These are phyloP conservation scores for Shargacucullia verbasci DNA, from an alignment of 2,888 invertebrate genomes.

Conservation along the genomic window DNA sequence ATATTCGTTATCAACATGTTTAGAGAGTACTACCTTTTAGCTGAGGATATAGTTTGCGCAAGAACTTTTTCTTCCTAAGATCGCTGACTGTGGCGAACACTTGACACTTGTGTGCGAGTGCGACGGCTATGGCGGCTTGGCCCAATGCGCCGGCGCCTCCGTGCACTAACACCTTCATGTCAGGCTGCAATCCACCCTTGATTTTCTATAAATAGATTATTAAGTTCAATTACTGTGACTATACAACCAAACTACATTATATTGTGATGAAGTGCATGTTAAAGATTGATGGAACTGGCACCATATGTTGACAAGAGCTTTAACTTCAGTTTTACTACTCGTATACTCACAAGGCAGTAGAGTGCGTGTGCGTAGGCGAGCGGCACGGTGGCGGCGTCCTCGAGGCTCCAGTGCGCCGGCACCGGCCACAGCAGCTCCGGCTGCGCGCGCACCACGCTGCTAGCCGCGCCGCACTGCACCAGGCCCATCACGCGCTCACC, in stretches of 20 bases:
- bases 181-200: conserved; percentile 7
- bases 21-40: conserved; percentile 56
- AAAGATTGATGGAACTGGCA: too few species aligned
- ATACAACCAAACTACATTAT: too few species aligned
- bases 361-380: conserved; percentile 91
- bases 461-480: conserved; percentile 76
- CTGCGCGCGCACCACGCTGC: conserved; percentile 86
- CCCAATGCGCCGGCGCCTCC: conserved; percentile 52
- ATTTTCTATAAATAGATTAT: conserved; percentile 11
- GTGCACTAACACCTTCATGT: conserved; percentile 21
- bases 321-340: too few species aligned
- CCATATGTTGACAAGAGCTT: too few species aligned
- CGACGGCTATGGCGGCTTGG: conserved; percentile 63
- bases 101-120: conserved; percentile 50
- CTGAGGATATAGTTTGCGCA: conserved; percentile 61
- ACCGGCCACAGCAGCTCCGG: conserved; percentile 90
- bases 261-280: too few species aligned
- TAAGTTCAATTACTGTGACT: too few species aligned
- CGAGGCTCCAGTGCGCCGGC: conserved; percentile 91
- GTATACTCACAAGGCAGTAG: conserved; percentile 53
- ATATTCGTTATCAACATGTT: too few species aligned
- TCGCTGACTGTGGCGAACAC: conserved; percentile 69
- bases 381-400: conserved; percentile 93
- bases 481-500: too few species aligned
- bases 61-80: conserved; percentile 59